Evolutionary conservation across 1,140 invertebrate genomes (phyloP), one percentile per base, ranked within the genome.

Genomic region (Teleogryllus occipitalis): DNA sequence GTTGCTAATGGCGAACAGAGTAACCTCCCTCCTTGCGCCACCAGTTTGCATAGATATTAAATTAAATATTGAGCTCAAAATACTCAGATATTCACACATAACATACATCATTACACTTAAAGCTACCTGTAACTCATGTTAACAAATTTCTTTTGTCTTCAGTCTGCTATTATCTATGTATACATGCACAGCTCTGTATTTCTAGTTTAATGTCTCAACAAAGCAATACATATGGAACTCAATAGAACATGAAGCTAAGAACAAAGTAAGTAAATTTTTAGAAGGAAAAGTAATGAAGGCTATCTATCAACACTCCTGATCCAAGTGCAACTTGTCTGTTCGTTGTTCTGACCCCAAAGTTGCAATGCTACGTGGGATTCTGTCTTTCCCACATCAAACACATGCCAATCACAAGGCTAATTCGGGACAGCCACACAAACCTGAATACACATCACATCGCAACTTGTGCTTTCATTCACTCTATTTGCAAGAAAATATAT

Each of bases 401-500:
- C 54, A 65, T 65, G 54, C 54, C 54, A 14, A 65, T 65, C 18
- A 14, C 18, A 65, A 65, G 54, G 54, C 54, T 65, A 65, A 65
- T 65, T 65, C 54, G 54, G 54, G 54, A 65, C 54, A 65, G 54
- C 54, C 27, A 65, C 18, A 14, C 54, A 65, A 39, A 65, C 54
- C 54, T 65, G 10, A 65, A 65, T 65, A 65, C 54, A 65, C 18
- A 18, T 65, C 18, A 65, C 54, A 18, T 65, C 18, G 18, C 54
- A 65, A 18, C 54, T 65, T 65, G 54, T 65, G 54, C 54, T 65
- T 18, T 65, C 18, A 65, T 65, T 65, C 54, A 65, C 18, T 65
- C 54, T 65, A 65, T 18, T 65, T 65, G 54, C 54, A 65, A 65
- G 54, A 65, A 65, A 65, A 65, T 65, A 65, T 65, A 65, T 65